These are phyloP conservation scores for Alviniconcha strummeri DNA, from an alignment of 2,888 invertebrate genomes.

Conservation along the genomic window DNA sequence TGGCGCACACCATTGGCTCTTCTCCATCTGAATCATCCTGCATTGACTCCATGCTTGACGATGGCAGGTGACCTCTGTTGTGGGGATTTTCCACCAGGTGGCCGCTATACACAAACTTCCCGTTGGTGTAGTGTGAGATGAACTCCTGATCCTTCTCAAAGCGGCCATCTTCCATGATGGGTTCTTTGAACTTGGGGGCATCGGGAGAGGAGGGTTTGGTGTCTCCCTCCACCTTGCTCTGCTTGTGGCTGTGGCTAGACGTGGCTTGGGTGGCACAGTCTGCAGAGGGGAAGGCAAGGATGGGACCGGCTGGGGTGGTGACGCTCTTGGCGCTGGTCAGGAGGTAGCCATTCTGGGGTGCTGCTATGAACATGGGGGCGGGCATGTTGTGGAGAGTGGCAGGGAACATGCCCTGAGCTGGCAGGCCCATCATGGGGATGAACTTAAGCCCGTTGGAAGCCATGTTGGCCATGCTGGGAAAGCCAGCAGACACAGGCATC, in stretches of 20 bases:
- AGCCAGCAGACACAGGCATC: slow-evolving; percentile 45
- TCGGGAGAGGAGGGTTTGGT: slow-evolving; percentile 7
- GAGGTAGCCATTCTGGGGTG: slow-evolving; percentile 36
- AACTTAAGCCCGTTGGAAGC: slow-evolving; percentile 47
- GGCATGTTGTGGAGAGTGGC: slow-evolving; percentile 35
- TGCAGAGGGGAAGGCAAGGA: slow-evolving; percentile 40
- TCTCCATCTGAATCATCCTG: slow-evolving; percentile 81
- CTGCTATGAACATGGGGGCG: slow-evolving; percentile 42
- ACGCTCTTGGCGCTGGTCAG: slow-evolving; percentile 28
- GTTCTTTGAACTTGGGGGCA: slow-evolving; percentile 38
- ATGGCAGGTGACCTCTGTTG: slow-evolving; percentile 33
- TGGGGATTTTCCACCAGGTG: slow-evolving; percentile 48
- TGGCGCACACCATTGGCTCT: slow-evolving; percentile 77
- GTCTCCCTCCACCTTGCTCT: neutral
- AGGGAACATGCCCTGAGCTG: slow-evolving; percentile 39
- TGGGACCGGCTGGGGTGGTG: slow-evolving; percentile 33
- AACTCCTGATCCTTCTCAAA: slow-evolving; percentile 51
- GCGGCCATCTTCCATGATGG: slow-evolving; percentile 31
- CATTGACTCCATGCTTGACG: slow-evolving; percentile 22
- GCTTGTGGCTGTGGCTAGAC: slow-evolving; percentile 28
- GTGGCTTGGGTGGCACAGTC: slow-evolving; percentile 36
- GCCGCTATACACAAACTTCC: slow-evolving; percentile 58
- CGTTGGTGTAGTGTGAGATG: slow-evolving; percentile 63
- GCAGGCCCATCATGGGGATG: slow-evolving; percentile 53
- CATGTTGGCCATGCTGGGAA: slow-evolving; percentile 39